phyloP scores from a whole-genome alignment of 2,888 invertebrate species.

The Nasonia oneida region DNA sequence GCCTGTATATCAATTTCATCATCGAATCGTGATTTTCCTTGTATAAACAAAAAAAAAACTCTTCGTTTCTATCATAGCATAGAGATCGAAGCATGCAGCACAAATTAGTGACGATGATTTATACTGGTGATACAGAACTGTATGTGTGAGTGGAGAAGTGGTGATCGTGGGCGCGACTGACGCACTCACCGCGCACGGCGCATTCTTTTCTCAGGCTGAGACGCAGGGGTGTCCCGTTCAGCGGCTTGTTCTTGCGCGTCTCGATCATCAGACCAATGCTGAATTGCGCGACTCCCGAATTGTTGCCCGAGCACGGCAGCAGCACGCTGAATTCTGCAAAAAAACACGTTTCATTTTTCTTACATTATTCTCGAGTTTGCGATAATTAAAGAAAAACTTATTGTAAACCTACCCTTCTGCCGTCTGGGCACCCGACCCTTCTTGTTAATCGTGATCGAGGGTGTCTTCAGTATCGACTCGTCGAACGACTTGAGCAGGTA shows the following conservation, averaged over 20 bases:
- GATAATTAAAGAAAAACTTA: too few relatives aligned
- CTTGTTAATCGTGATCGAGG: slow-evolving; percentile 92
- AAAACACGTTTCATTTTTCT: not conserved
- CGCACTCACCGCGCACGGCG: slow-evolving; percentile 92
- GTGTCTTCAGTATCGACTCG: slow-evolving; percentile 90
- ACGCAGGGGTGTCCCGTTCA: slow-evolving; percentile 93
- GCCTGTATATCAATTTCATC: too few relatives aligned
- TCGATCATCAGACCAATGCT: slow-evolving; percentile 92
- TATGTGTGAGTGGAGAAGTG: slow-evolving; percentile 76
- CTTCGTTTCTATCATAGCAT: slow-evolving; percentile 55
- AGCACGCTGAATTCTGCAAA: slow-evolving; percentile 91
- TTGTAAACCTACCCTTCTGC: slow-evolving; percentile 83
- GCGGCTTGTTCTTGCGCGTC: slow-evolving; percentile 87
- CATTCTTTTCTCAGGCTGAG: slow-evolving; percentile 95
- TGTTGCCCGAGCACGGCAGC: slow-evolving; percentile 92
- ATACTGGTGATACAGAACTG: slow-evolving; percentile 78
- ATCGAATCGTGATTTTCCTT: too few relatives aligned
- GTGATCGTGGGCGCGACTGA: slow-evolving; percentile 78
- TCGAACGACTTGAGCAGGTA: slow-evolving; percentile 92
- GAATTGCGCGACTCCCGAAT: slow-evolving; percentile 92
- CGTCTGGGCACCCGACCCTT: slow-evolving; percentile 92
- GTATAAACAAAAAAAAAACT: not conserved
- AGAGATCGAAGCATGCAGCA: slow-evolving; percentile 69
- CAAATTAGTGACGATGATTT: slow-evolving; percentile 72
- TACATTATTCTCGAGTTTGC: too few relatives aligned